Base-by-base conservation (phyloP, 1,140 invertebrate genomes). In the Ips typographus region DNA sequence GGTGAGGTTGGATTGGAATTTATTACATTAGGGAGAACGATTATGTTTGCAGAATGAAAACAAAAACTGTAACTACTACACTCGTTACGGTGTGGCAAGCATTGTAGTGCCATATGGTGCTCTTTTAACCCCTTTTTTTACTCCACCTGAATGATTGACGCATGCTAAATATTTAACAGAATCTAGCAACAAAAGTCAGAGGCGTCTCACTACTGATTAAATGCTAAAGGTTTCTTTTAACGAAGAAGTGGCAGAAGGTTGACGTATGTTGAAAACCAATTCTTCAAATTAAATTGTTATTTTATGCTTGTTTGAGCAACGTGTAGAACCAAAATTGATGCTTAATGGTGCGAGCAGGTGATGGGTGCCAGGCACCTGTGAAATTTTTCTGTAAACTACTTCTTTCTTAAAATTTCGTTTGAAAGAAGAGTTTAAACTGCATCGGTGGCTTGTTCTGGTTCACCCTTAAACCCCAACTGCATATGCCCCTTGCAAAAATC, bases 101-200 rank as follows among this genome's bases (percentile, higher is more conserved):
- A 43, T 59, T 22, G 44, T 41, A 65, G 40, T 22, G 37, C 51
- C 63, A 65, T 65, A 65, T 65, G 63, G 63, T 40, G 5, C 52
- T 1, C 6, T 2, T 41, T 41, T 5, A 65, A 53, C 63, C 63
- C 53, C 63, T 61, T 61, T 39, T 58, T 53, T 41, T 40, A 6
- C 4, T 42, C 39, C 53, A 42, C 38, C 39, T 7, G 63, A 56
- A 53, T 65, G 63, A 65, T 65, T 65, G 63, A 65, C 63, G 53
- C 53, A 65, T 65, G 63, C 63, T 65, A 65, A 65, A 65, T 43
- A 65, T 56, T 56, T 41, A 61, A 49, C 22, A 47, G 43, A 61
- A 47, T 61, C 57, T 49, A 49, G 2, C 2, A 49, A 3, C 22
- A 22, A 49, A 49, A 49, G 6, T 49, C 44, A 49, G 22, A 49